Percentiles rank a stretch among this genome's conserved stretches.
These are phyloP conservation scores for Natator depressus DNA, from an alignment of 2,113 vertebrate species.

Conservation along the genomic window DNA sequence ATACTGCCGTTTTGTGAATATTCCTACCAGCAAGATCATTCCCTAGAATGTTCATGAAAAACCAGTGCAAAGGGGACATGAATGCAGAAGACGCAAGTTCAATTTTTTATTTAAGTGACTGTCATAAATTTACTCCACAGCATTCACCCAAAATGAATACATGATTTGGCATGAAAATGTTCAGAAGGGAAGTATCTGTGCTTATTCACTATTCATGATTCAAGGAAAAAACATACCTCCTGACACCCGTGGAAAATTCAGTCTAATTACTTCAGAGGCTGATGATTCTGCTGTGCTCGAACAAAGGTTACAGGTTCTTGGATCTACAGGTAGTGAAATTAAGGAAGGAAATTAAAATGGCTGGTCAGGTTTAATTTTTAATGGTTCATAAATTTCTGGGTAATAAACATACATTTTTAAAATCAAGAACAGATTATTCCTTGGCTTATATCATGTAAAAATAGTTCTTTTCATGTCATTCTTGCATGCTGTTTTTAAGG, in stretches of 20 bases:
- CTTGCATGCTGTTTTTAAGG: neutral
- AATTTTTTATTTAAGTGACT: neutral
- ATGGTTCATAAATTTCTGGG: neutral
- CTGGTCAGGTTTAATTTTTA: neutral
- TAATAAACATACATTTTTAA: neutral
- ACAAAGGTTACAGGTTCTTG: neutral
- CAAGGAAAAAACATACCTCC: neutral
- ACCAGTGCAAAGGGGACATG: neutral
- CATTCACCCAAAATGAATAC: neutral
- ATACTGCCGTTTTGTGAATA: neutral
- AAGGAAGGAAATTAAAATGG: conserved; percentile 10
- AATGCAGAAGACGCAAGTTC: neutral
- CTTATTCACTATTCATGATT: neutral
- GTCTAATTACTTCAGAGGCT: conserved; percentile 20
- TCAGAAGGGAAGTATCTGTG: neutral
- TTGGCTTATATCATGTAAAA: neutral
- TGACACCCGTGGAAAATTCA: conserved; percentile 30
- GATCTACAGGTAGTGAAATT: neutral
- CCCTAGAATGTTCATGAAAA: conserved; percentile 4
- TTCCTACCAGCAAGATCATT: neutral
- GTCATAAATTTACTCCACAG: conserved; percentile 9
- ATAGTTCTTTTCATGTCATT: rapidly evolving
- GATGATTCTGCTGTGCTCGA: neutral
- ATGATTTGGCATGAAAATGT: neutral
- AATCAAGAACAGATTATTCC: neutral